phyloP scores from a whole-genome alignment of 2,797 vertebrate genomes.

The Glossophaga mutica region DNA sequence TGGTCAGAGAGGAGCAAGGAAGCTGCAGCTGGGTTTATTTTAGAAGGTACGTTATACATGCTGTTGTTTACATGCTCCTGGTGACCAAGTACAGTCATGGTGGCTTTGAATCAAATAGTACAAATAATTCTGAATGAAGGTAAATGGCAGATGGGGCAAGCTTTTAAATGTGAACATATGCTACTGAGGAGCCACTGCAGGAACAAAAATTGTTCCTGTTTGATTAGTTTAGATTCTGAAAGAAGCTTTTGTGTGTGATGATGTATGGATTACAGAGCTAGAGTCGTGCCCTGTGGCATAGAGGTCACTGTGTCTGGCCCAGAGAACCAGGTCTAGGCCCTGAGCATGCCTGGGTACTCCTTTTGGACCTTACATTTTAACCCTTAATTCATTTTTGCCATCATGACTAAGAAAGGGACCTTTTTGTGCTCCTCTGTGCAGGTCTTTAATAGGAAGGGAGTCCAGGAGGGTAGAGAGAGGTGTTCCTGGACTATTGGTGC shows the following conservation, averaged over 20 bases:
- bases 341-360: slow-evolving; percentile 72
- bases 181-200: slow-evolving; percentile 79
- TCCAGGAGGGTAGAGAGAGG: slow-evolving; percentile 58
- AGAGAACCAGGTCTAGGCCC: slow-evolving; percentile 71
- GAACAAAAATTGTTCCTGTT: slow-evolving; percentile 83
- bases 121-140: slow-evolving; percentile 80
- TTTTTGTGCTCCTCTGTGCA: slow-evolving; percentile 64
- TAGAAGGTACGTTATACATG: slow-evolving; percentile 47
- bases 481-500: slow-evolving; percentile 74
- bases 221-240: slow-evolving; percentile 85
- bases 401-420: slow-evolving; percentile 73
- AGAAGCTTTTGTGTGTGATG: slow-evolving; percentile 88
- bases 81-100: slow-evolving; percentile 64
- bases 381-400: slow-evolving; percentile 76
- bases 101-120: slow-evolving; percentile 65
- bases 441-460: slow-evolving; percentile 58
- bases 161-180: slow-evolving; percentile 62
- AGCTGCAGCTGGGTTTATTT: neutral
- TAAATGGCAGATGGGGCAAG: slow-evolving; percentile 77
- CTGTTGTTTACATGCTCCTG: slow-evolving; percentile 57
- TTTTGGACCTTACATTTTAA: slow-evolving; percentile 78
- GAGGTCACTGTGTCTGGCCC: slow-evolving; percentile 82
- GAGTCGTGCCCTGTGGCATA: slow-evolving; percentile 79
- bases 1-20: neutral
- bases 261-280: slow-evolving; percentile 81